Evolutionary conservation across 2,888 invertebrate genomes (phyloP).

Genomic region (Dasysyrphus tricinctus): DNA sequence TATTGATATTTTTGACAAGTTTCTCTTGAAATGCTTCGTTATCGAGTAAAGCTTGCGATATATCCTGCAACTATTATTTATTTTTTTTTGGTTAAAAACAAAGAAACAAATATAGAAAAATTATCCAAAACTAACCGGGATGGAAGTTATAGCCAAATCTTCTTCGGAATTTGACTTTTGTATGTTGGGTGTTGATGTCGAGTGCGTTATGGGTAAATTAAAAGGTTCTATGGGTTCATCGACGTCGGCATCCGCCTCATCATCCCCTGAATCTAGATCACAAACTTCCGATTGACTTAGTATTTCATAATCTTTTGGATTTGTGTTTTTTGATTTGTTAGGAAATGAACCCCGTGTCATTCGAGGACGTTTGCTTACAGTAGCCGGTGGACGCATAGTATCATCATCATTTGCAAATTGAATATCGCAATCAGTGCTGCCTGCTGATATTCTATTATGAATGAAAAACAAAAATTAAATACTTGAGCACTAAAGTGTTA

Average conservation of each 20-base stretch:
- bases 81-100: neutral
- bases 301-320: conserved; percentile 57
- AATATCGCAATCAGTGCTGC: conserved; percentile 44
- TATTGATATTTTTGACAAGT: conserved; percentile 81
- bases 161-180: conserved; percentile 30
- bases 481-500: neutral
- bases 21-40: conserved; percentile 80
- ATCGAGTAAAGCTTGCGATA: conserved; percentile 80
- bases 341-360: neutral
- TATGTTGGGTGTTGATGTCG: conserved; percentile 58
- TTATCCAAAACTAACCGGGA: conserved; percentile 74
- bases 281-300: conserved; percentile 67
- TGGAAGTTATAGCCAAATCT: conserved; percentile 33
- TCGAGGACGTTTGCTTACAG: conserved; percentile 36
- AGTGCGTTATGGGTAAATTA: neutral
- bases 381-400: conserved; percentile 42
- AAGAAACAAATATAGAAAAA: conserved; percentile 2
- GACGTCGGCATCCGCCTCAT: conserved; percentile 1
- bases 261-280: conserved; percentile 49
- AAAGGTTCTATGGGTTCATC: conserved; percentile 29
- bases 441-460: conserved; percentile 43
- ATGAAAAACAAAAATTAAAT: neutral
- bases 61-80: conserved; percentile 76
- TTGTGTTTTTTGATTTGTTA: conserved; percentile 21
- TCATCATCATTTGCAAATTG: conserved; percentile 39